Evolutionary conservation across 1,140 invertebrate species (phyloP), one percentile per base, ranked within the genome.

Genomic region (Drosophila murphyi): DNA sequence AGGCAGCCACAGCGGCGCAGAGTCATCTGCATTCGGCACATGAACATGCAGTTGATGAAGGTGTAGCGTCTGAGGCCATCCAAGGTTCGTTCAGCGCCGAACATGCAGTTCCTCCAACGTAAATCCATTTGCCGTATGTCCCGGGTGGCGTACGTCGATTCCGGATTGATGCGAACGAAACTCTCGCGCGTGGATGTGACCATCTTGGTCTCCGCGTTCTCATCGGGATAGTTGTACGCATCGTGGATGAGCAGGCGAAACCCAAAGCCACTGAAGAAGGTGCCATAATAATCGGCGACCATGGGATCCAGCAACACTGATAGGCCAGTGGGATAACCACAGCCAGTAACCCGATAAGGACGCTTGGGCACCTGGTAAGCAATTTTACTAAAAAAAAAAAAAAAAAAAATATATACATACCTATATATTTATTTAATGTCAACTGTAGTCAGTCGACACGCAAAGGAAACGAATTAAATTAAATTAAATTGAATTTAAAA

Each of bases 261-360:
- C 0, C 92, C 92, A 41, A 78, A 92, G 34, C 92, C 91, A 50
- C 92, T 92, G 2, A 92, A 87, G 55, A 87, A 91, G 4, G 92
- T 90, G 31, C 79, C 83, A 63, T 93, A 94, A 73, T 94, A 94
- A 64, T 95, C 94, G 0, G 92, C 78, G 0, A 82, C 72, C 52
- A 93, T 82, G 2, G 93, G 92, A 71, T 94, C 93, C 0, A 95
- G 51, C 2, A 95, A 69, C 0, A 95, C 86, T 0, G 94, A 93
- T 0, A 96, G 91, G 1, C 95, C 95, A 0, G 94, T 95, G 70
- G 94, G 93, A 90, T 94, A 95, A 0, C 95, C 95, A 65, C 95
- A 95, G 0, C 95, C 94, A 0, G 95, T 94, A 1, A 95, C 93
- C 0, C 93, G 93, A 47, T 94, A 92, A 0, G 94, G 94, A 7